These are phyloP conservation scores for Drosophila punjabiensis DNA, from an alignment of 1,140 invertebrate genomes.

Conservation along the genomic window DNA sequence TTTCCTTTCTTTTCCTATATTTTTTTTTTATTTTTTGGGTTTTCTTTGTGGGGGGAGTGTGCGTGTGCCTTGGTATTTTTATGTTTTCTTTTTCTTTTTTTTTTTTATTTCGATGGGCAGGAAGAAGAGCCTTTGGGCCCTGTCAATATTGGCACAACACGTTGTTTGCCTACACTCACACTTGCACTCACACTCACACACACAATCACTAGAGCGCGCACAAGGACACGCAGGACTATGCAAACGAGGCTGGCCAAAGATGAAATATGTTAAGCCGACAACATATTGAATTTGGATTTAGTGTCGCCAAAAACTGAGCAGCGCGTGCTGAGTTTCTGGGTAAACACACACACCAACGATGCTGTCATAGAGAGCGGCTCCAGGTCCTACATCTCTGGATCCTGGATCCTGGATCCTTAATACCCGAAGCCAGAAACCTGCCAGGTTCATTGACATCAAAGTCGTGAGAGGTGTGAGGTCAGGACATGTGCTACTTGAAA, in stretches of 20 bases:
- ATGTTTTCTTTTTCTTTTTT: not conserved
- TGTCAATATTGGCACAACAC: conserved; percentile 73
- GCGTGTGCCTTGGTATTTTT: not conserved
- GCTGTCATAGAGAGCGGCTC: conserved; percentile 37
- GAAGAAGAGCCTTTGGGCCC: conserved; percentile 53
- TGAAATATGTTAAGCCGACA: conserved; percentile 78
- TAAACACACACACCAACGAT: conserved; percentile 51
- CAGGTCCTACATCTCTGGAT: not conserved
- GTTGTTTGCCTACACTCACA: conserved; percentile 58
- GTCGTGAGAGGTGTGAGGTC: not conserved
- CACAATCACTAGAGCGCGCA: not conserved
- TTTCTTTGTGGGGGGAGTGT: too few relatives aligned
- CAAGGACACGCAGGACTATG: conserved; percentile 38
- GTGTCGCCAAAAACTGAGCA: conserved; percentile 50
- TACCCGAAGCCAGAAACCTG: not conserved
- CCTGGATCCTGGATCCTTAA: not conserved
- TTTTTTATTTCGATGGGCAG: not conserved
- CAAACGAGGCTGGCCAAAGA: conserved; percentile 54
- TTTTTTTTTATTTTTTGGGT: not conserved
- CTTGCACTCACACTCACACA: conserved; percentile 13
- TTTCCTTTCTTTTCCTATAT: not conserved
- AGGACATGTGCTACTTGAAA: conserved; percentile 11
- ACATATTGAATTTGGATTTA: conserved; percentile 81
- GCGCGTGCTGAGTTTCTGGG: conserved; percentile 24
- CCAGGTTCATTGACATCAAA: conserved; percentile 66